Evolutionary conservation across 2,797 vertebrate species (phyloP).

Genomic region (Hylomyscus alleni): DNA sequence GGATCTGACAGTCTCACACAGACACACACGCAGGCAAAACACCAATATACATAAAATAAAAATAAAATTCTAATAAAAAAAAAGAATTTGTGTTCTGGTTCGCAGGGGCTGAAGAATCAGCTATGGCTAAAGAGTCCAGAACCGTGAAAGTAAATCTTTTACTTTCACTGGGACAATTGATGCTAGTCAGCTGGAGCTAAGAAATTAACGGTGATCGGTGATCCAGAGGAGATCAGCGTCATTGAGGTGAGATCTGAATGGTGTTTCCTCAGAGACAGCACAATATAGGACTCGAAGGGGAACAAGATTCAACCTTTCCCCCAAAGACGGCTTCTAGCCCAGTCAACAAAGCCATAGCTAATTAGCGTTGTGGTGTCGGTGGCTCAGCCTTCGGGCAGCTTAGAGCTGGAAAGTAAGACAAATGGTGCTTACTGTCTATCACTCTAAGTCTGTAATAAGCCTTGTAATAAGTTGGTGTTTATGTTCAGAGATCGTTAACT

Average conservation of each 20-base stretch:
- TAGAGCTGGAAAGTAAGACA: constrained; percentile 35
- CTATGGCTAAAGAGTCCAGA: background rate
- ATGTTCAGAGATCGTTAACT: constrained; percentile 41
- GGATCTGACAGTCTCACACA: background rate
- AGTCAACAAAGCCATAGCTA: background rate
- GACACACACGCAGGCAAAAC: background rate
- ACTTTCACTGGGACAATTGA: background rate
- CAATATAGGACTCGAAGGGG: background rate
- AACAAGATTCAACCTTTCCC: background rate
- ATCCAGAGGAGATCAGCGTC: background rate
- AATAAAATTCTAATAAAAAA: background rate
- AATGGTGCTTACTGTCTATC: constrained; percentile 27
- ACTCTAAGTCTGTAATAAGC: constrained; percentile 14
- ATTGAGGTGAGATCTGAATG: background rate
- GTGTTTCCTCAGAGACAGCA: background rate
- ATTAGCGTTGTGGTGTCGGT: background rate
- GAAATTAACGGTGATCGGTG: background rate
- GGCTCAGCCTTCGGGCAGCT: constrained; percentile 11
- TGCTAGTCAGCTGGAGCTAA: background rate
- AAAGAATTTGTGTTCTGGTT: background rate
- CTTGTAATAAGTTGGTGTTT: background rate
- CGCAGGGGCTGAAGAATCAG: background rate
- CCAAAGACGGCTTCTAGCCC: background rate
- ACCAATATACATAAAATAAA: background rate
- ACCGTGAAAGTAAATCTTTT: background rate